Evolutionary conservation across 1,140 invertebrate species (phyloP), one percentile per base, ranked within the genome.

Genomic region (Elymnias hypermnestra): DNA sequence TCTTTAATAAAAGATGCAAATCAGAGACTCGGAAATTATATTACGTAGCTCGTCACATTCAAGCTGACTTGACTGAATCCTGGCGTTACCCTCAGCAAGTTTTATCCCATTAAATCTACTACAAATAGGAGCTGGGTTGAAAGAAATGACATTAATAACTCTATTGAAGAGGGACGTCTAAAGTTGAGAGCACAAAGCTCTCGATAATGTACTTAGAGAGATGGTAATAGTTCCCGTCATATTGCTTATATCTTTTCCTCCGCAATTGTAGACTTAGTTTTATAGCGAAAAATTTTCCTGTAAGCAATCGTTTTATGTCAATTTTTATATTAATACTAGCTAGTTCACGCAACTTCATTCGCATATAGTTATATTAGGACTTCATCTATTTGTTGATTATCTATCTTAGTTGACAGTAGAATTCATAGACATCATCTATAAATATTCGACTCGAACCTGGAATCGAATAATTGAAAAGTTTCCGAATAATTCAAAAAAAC

Each of bases 181-280:
- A 42, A 29, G 15, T 31, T 18, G 7, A 15, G 3, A 1, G 17
- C 39, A 14, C 17, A 42, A 42, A 42, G 38, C 23, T 28, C 38
- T 41, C 23, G 25, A 41, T 41, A 41, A 41, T 41, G 23, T 25
- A 28, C 23, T 41, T 41, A 40, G 23, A 28, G 23, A 41, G 9
- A 41, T 26, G 25, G 23, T 31, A 17, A 19, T 22, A 31, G 17
- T 42, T 42, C 40, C 39, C 7, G 25, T 31, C 8, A 42, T 29
- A 42, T 42, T 29, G 9, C 10, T 46, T 38, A 33, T 44, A 37
- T 36, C 26, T 23, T 44, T 44, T 42, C 28, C 36, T 37, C 13
- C 49, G 18, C 37, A 52, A 40, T 36, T 50, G 28, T 19, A 31
- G 25, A 3, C n/a, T n/a, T n/a, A n/a, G n/a, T n/a, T n/a, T n/a